Evolutionary conservation across 2,888 invertebrate genomes (phyloP), one percentile per base, ranked within the genome.

Genomic region (Heliconius ethilla): DNA sequence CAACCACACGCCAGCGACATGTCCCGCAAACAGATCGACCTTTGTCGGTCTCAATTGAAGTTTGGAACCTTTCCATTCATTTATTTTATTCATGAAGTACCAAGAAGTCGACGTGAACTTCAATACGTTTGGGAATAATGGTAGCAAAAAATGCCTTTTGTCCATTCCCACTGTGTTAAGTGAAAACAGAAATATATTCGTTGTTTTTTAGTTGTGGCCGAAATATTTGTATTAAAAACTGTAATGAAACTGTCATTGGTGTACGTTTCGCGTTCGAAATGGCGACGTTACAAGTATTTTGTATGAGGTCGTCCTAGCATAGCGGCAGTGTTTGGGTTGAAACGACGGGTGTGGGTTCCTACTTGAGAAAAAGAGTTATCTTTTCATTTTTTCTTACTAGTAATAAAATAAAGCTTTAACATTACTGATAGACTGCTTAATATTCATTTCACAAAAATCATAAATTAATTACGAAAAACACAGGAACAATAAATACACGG

Each of bases 21-120:
- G 80, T 75, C 67, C 76, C 78, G 78, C 80, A 80, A 80, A 78
- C 80, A 78, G 80, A 80, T 78, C 80, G 78, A 69, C 78, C 76
- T 76, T 80, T 77, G 77, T 76, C 78, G 78, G 76, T 78, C 62
- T 78, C 75, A 78, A 72, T 70, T 75, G 59, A 45, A 51, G 59
- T 80, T 78, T 81, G 81, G 81, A 79, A 78, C 78, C 67, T 81
- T 80, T 78, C 81, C 80, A 82, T 82, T 82, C 81, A 82, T 81
- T 82, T 81, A 82, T 82, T 81, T 81, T 82, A 82, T 82, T 82
- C 82, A 82, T 81, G 81, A 80, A 80, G 72, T 80, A 78, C 75
- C 75, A 70, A 63, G 81, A 81, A 79, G 70, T 79, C 70, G 78
- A 76, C 55, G 78, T 72, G 78, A 78, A 75, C 59, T 75, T 80